phyloP scores from a whole-genome alignment of 2,113 vertebrate species.

The Strix aluco region DNA sequence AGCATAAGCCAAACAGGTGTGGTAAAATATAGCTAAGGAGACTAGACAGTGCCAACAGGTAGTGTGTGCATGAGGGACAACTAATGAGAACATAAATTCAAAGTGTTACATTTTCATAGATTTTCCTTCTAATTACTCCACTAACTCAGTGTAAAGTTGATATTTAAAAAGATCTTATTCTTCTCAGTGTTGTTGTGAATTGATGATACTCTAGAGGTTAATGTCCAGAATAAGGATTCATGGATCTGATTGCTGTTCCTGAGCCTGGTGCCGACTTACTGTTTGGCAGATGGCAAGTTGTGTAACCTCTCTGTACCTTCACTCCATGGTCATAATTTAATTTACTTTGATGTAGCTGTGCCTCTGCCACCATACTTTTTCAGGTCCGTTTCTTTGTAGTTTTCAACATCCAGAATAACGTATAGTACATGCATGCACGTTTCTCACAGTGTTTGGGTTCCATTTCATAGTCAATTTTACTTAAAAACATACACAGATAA shows the following conservation, averaged over 20 bases:
- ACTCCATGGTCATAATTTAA: fast-evolving
- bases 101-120: neutral
- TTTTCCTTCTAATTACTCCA: neutral
- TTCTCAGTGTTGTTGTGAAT: neutral
- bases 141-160: neutral
- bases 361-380: neutral
- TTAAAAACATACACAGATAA: neutral
- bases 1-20: neutral
- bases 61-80: neutral
- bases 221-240: neutral
- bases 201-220: neutral
- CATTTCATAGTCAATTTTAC: neutral
- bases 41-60: no score
- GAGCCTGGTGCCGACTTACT: neutral
- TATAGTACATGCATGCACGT: neutral
- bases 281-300: neutral
- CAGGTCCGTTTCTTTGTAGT: neutral
- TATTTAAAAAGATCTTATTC: fast-evolving
- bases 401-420: neutral
- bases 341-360: neutral
- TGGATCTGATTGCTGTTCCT: neutral
- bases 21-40: neutral
- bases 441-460: neutral
- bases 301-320: neutral
- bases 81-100: neutral